Base-by-base conservation (phyloP, 2,113 vertebrate genomes). In the Corythornis madagascariensis region DNA sequence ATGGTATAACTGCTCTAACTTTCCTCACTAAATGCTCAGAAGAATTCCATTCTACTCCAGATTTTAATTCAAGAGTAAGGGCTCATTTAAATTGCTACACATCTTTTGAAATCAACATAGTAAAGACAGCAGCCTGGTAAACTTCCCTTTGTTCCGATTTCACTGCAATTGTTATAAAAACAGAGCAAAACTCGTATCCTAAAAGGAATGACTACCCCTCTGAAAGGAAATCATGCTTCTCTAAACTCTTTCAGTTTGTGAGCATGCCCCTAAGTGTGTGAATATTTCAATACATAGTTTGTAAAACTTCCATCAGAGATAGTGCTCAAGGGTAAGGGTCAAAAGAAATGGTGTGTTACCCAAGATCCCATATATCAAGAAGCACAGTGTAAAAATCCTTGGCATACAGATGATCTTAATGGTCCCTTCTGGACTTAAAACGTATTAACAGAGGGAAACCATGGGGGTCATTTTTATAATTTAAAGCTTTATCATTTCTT, bases 401-500 rank as follows among this genome's bases (percentile, higher is more conserved):
- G 91, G 81, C 78, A 55, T 93, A 22, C n/a, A 85, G 77, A 67
- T 77, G 64, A 71, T 85, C 71, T 63, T 93, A 92, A 95, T 85
- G 81, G 82, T 73, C 81, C 89, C 86, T 90, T 82, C 78, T 83
- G 91, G 81, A 79, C 81, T 89, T 85, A 79, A 92, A 95, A 85
- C 47, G 50, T 85, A 73, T 92, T 93, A 71, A 71, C 79, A 83
- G 86, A 59, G 77, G 73, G 60, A 80, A 92, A 78, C 67, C 50
- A 61, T 24, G 8, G 55, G 89, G 89, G 87, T 79, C 8, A 65
- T 89, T 90, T 84, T 92, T 82, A 40, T 91, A 89, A 95, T 91
- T 93, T 94, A 94, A 73, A 70, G 63, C 82, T 85, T 92, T 90
- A 26, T 93, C 91, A 93, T 79, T 90, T 69, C 84, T 80, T 72